Base-by-base conservation (phyloP, 92 coral and sea anemone genomes). In the Scolanthus callimorphus region DNA sequence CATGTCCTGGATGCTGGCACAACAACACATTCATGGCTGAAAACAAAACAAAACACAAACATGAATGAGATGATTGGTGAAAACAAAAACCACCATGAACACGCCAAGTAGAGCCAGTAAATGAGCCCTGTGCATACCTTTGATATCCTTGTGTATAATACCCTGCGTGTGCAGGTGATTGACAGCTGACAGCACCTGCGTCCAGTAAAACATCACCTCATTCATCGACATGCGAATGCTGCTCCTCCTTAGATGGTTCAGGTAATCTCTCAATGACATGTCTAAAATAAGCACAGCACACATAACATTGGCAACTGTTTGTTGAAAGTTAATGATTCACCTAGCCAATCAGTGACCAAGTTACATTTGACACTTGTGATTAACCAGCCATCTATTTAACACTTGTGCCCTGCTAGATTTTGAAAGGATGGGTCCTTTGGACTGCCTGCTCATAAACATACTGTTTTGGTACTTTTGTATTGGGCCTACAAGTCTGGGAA, bases 131-230 rank as follows among this genome's bases (percentile, higher is more conserved):
- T n/a, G n/a, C n/a, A n/a, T n/a, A 86, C 95, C 82, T 51, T 91
- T 91, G 17, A 91, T 88, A 29, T 91, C 97, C 4, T 85, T 79
- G 49, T 92, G 98, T 13, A 92, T 80, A 11, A 92, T 44, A 2
- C 69, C 69, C 2, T 37, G 52, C 0, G 46, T 41, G 59, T 92
- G 98, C 48, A 88, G 61, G 57, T 80, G 80, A 2, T 20, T 56
- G 0, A 83, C 73, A 1, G 76, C 92, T 51, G 65, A 82, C 6
- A 72, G 51, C 11, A 83, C 85, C 52, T 91, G 97, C 0, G 64
- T 39, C 71, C 74, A 82, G 39, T 68, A 84, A 39, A 59, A 83
- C 86, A 76, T 76, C 27, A 86, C 84, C 45, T 87, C 86, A 13
- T 73, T 69, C 9, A 62, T 50, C 17, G 57, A 30, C 28, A 91